Evolutionary conservation across 1,140 invertebrate species (phyloP).

Genomic region (Epicauta chinensis): DNA sequence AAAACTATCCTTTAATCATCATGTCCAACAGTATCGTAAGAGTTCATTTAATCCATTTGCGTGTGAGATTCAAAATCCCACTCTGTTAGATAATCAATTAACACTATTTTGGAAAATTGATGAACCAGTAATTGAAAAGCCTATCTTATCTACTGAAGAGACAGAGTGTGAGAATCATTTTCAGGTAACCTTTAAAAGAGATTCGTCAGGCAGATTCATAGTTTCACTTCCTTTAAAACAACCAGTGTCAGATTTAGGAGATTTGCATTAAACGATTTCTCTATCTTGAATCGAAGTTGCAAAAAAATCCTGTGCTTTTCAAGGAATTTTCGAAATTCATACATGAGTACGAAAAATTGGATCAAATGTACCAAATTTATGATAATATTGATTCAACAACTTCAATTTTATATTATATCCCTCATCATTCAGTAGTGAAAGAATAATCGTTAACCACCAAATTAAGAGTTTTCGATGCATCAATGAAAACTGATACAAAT

Average conservation of each 20-base stretch:
- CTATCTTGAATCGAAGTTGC: constrained; percentile 30
- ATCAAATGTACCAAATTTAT: constrained; percentile 21
- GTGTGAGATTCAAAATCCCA: too few relatives aligned
- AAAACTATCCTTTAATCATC: neutral
- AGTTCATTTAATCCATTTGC: too few relatives aligned
- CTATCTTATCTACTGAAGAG: constrained; percentile 26
- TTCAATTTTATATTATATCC: constrained; percentile 28
- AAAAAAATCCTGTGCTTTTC: constrained; percentile 23
- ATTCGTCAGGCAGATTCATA: constrained; percentile 31
- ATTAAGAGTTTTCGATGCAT: constrained; percentile 28
- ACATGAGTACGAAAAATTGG: constrained; percentile 35
- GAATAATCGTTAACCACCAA: constrained; percentile 24
- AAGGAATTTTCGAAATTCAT: constrained; percentile 34
- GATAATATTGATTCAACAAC: constrained; percentile 16
- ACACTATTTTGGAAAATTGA: constrained; percentile 34
- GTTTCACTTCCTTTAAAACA: constrained; percentile 35
- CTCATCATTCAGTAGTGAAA: constrained; percentile 36
- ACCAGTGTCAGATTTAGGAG: constrained; percentile 15
- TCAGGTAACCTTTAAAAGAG: constrained; percentile 21
- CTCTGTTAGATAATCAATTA: too few relatives aligned
- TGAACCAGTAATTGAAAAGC: constrained; percentile 19
- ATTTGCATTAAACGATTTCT: constrained; percentile 25
- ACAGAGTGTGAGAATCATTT: constrained; percentile 30
- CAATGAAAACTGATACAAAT: constrained; percentile 28
- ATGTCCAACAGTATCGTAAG: neutral